Conservation (phyloP, 2,888 invertebrate species). For the Ennomos quercinarius region DNA sequence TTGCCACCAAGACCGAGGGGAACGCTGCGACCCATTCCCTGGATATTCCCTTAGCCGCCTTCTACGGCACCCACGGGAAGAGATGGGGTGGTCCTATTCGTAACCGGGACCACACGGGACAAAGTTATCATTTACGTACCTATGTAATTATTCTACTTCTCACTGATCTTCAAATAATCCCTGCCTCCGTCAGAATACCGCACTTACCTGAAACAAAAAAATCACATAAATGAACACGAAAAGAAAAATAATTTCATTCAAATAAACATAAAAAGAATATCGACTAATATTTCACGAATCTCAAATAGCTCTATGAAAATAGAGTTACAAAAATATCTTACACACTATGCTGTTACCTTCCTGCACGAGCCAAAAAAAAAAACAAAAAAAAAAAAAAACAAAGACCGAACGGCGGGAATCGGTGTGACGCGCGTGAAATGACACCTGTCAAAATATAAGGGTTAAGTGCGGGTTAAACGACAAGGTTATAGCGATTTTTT, state of each 20-base stretch:
- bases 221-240: constrained; percentile 3
- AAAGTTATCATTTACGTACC: no score
- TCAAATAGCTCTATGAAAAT: constrained; percentile 25
- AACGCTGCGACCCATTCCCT: no score
- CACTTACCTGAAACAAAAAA: constrained; percentile 33
- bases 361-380: constrained; percentile 37
- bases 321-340: constrained; percentile 22
- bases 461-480: constrained; percentile 20
- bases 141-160: no score
- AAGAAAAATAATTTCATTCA: neutral
- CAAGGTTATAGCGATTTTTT: constrained; percentile 8
- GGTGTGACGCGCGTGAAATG: constrained; percentile 49
- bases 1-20: no score
- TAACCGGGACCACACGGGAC: no score
- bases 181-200: neutral
- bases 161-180: no score
- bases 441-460: constrained; percentile 68
- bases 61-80: no score
- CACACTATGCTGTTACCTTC: constrained; percentile 26
- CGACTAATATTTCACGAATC: constrained; percentile 7
- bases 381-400: constrained; percentile 18
- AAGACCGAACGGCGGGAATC: constrained; percentile 36
- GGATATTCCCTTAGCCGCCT: no score
- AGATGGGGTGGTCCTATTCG: no score
- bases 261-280: constrained; percentile 8